Evolutionary conservation across 2,888 invertebrate species (phyloP), one percentile per base, ranked within the genome.

Genomic region (Cancer borealis): DNA sequence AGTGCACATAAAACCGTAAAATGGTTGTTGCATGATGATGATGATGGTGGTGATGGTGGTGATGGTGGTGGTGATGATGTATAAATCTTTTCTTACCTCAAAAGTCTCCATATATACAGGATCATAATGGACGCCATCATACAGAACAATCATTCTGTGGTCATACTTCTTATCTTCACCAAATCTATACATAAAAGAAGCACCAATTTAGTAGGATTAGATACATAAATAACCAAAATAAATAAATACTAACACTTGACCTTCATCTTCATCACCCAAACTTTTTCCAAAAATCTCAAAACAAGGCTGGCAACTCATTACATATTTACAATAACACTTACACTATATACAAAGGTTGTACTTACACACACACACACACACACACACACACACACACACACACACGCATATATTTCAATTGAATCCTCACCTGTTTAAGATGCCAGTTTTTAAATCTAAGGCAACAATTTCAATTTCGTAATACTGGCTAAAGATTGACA

Each of bases 121-220:
- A 97, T 99, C 99, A 96, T 99, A 99, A 97, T 99, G 99, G 96
- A 99, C 98, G 94, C 98, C 97, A 97, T 99, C 99, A 97, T 99
- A 99, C 97, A 99, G 99, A 96, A 99, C 99, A 91, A 99, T 97
- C 98, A 99, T 98, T 96, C 99, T 98, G 96, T 99, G 99, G 97
- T 99, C 99, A 4, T 99, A 98, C 96, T 99, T 99, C 96, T 99
- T 99, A 92, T 95, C 93, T 79, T 95, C 95, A 21, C 95, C 95
- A 95, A 95, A 95, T 87, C 95, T 95, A 73, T 26, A n/a, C 49
- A 45, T 10, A 66, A 26, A 87, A 39, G 39, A 60, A 60, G 17
- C 60, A 60, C 21, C 21, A 4, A 21, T 3, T 0, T 60, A 60
- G 26, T 73, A 73, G 4, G 21, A n/a, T 21, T 54, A 12, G 3